A percentile compares a stretch with the other conserved stretches of the same genome.
Conservation (phyloP, 2,888 invertebrate genomes). For the Unio delphinus region DNA sequence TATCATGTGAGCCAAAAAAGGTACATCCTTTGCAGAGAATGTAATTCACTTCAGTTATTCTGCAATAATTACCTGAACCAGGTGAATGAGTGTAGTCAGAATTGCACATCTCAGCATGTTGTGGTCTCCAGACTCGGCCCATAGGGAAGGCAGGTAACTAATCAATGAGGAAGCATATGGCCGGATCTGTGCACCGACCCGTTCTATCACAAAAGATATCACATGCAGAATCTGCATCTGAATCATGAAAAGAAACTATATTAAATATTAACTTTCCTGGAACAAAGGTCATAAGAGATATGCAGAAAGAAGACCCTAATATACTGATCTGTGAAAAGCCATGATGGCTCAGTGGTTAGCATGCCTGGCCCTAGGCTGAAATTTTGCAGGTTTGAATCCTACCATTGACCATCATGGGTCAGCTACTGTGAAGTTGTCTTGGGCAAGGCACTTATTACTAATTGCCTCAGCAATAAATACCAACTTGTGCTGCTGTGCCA, state of each 20-base stretch:
- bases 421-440: no score
- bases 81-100: slow-evolving; percentile 86
- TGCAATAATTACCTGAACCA: slow-evolving; percentile 79
- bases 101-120: slow-evolving; percentile 94
- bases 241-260: slow-evolving; percentile 47
- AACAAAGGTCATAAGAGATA: no score
- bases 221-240: slow-evolving; percentile 92
- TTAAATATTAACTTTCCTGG: no score
- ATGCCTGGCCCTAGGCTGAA: no score
- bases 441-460: no score
- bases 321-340: no score
- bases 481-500: no score
- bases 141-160: slow-evolving; percentile 87
- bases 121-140: slow-evolving; percentile 89
- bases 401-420: no score
- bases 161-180: slow-evolving; percentile 81
- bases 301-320: no score
- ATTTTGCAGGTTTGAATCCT: no score
- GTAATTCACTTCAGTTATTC: background rate
- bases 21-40: background rate
- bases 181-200: slow-evolving; percentile 84
- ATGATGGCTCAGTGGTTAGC: no score
- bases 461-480: no score
- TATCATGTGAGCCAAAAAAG: background rate
- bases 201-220: slow-evolving; percentile 89